A percentile compares a stretch with the other conserved stretches of the same genome.
These are phyloP conservation scores for Mormyrus proboscirostris DNA, from an alignment of 2,797 vertebrate genomes.

Conservation along the genomic window DNA sequence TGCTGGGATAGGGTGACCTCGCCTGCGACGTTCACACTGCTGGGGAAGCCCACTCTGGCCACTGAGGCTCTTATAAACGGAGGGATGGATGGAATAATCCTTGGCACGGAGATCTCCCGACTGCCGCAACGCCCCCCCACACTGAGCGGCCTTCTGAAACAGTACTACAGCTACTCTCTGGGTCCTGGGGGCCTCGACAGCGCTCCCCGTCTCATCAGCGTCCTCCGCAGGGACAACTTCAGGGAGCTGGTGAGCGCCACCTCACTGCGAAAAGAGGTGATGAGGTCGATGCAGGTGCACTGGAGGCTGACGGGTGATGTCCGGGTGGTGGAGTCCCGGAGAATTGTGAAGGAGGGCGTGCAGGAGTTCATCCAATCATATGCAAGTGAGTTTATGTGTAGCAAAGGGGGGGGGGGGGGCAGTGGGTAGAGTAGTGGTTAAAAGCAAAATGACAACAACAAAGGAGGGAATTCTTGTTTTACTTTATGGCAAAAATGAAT, in stretches of 20 bases:
- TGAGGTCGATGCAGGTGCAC: conserved; percentile 42
- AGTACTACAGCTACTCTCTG: conserved; percentile 63
- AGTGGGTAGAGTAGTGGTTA: neutral
- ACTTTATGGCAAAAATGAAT: neutral
- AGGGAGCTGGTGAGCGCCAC: conserved; percentile 25
- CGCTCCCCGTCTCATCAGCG: conserved; percentile 47
- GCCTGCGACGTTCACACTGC: conserved; percentile 65
- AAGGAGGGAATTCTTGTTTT: neutral
- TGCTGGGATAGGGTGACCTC: conserved; percentile 71
- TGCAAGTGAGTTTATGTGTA: conserved; percentile 56
- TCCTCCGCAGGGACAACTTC: conserved; percentile 60
- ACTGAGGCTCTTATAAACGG: conserved; percentile 70
- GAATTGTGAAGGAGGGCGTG: conserved; percentile 42
- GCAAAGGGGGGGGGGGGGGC: neutral
- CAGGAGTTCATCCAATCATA: conserved; percentile 61
- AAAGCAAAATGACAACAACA: neutral
- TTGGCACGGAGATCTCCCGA: conserved; percentile 54
- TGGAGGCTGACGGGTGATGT: conserved; percentile 32
- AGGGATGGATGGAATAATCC: conserved; percentile 72
- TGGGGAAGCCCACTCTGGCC: conserved; percentile 41
- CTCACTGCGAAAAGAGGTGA: conserved; percentile 53
- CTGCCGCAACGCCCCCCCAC: conserved; percentile 11
- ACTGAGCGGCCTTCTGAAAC: conserved; percentile 56
- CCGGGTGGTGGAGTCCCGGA: conserved; percentile 38
- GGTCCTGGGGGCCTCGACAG: conserved; percentile 40